phyloP scores from a whole-genome alignment of 2,797 vertebrate genomes.

The Rhinichthys osculus region DNA sequence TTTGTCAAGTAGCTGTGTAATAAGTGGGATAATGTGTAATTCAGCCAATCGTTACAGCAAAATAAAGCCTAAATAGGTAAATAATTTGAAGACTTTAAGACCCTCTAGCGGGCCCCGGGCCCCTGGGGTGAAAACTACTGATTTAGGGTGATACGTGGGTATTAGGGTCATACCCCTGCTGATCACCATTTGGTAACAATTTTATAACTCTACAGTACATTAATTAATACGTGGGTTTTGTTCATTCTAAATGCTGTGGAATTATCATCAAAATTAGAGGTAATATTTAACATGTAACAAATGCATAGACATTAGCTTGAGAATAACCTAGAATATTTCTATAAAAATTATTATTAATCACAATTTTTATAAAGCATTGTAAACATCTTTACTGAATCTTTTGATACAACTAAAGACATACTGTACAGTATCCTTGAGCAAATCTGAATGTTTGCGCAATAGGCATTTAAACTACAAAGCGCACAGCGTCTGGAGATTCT shows the following conservation, averaged over 20 bases:
- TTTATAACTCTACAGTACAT: not conserved
- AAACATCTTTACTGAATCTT: not conserved
- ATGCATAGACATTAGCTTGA: not conserved
- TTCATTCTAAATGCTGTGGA: not conserved
- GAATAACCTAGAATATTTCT: not conserved
- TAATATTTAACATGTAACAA: not conserved
- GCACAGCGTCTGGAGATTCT: conserved; percentile 31
- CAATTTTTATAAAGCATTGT: conserved; percentile 7
- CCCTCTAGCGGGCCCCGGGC: too few relatives aligned
- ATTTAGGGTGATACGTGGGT: not conserved
- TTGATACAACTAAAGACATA: conserved; percentile 15
- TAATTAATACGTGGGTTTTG: not conserved
- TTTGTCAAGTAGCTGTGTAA: not conserved
- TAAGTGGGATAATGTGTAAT: not conserved
- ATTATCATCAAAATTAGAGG: not conserved
- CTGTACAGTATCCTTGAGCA: not conserved
- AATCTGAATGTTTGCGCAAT: not conserved
- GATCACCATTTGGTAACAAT: not conserved
- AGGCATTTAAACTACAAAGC: conserved; percentile 36
- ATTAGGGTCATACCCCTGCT: not conserved
- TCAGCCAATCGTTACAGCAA: not conserved
- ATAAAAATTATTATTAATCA: not conserved
- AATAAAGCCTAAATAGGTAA: not conserved
- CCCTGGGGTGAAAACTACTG: not conserved
- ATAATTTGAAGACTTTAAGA: too few relatives aligned